Evolutionary conservation across 2,797 vertebrate species (phyloP), one percentile per base, ranked within the genome.

Genomic region (Pteronotus mesoamericanus): DNA sequence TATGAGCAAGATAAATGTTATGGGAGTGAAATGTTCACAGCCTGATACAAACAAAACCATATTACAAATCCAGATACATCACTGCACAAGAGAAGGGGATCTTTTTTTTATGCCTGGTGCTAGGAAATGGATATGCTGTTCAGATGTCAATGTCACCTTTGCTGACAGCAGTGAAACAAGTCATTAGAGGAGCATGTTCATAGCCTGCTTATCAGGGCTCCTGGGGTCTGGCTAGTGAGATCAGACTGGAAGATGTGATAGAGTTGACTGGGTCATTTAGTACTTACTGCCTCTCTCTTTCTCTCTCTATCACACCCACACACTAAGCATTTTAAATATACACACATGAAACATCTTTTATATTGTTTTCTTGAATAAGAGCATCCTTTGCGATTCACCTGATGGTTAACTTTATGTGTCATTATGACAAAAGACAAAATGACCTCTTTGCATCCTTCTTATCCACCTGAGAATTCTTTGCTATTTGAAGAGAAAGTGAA

Each of bases 191-290:
- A 93, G 3, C 0, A 0, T 80, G 46, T 61, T 74, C 24, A 22
- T 21, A 15, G 59, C 39, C 46, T 71, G 37, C 48, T 83, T 92
- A 44, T 34, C 86, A 46, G 96, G 86, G 51, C 66, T 94, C 51
- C 44, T 68, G 88, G n/a, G 32, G 44, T 96, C 79, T 80, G 26
- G 24, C 51, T 85, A 57, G n/a, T 14, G 84, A 97, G 79, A 89
- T 59, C 48, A 91, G 48, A 68, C 80, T 77, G 74, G 57, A 72
- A 94, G 39, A 77, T 12, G 29, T n/a, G 71, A 85, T 9, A 72
- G 69, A 66, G 18, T 19, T 94, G 10, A 12, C 18, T 46, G 53
- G 42, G 18, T 91, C 32, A 39, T 74, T 77, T 71, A 42, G n/a
- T 44, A 26, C 75, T 59, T 48, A 42, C 59, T 44, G 21, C 16